phyloP scores from a whole-genome alignment of 92 coral and sea anemone genomes.

The Muricea muricata region DNA sequence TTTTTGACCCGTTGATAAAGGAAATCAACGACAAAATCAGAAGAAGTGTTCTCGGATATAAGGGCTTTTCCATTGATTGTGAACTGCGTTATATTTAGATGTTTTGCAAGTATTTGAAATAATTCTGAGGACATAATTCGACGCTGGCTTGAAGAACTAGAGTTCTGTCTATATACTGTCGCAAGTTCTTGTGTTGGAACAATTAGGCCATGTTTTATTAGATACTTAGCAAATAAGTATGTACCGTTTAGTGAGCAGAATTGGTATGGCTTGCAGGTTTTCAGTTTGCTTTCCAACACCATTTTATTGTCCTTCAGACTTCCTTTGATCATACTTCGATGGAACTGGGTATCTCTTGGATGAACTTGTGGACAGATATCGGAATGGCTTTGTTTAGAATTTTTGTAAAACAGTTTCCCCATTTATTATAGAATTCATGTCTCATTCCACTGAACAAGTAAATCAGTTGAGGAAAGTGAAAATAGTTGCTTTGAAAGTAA shows the following conservation, averaged over 20 bases:
- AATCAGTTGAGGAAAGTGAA: background rate
- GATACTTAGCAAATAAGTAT: slow-evolving; percentile 41
- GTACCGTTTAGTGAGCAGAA: slow-evolving; percentile 38
- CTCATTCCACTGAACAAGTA: slow-evolving; percentile 7
- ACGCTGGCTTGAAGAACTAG: slow-evolving; percentile 45
- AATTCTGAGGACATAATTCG: slow-evolving; percentile 61
- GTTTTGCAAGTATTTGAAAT: slow-evolving; percentile 45
- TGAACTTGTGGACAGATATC: background rate
- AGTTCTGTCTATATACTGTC: slow-evolving; percentile 38
- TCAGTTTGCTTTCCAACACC: slow-evolving; percentile 31
- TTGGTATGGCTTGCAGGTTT: slow-evolving; percentile 17
- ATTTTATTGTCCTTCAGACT: slow-evolving; percentile 41
- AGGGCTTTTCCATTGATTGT: slow-evolving; percentile 56
- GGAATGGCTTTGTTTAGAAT: background rate
- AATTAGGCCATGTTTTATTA: slow-evolving; percentile 55
- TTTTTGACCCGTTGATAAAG: slow-evolving; percentile 37
- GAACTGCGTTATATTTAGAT: slow-evolving; percentile 57
- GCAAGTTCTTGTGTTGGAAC: slow-evolving; percentile 58
- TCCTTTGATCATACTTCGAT: slow-evolving; percentile 50
- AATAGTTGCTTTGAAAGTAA: too few relatives aligned
- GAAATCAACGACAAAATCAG: slow-evolving; percentile 54
- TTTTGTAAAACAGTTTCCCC: slow-evolving; percentile 21
- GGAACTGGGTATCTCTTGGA: background rate
- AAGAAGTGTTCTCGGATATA: slow-evolving; percentile 58
- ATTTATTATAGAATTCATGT: background rate